phyloP scores from a whole-genome alignment of 2,113 vertebrate species.

The Campylomormyrus numenius region DNA sequence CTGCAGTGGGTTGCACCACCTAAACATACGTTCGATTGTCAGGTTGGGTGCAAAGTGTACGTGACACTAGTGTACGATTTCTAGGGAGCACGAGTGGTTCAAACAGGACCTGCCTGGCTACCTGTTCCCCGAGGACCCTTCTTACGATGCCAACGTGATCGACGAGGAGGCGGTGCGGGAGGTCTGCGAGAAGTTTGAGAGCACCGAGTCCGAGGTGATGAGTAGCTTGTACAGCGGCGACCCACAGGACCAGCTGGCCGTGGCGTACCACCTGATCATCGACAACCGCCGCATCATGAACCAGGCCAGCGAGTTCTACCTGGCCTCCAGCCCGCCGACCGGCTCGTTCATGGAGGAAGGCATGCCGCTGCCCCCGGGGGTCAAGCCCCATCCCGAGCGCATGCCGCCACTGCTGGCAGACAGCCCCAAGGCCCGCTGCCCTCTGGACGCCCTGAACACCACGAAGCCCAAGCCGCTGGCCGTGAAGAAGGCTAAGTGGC shows the following conservation, averaged over 20 bases:
- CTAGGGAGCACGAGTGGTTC: conserved; percentile 96
- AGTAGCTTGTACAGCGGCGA: conserved; percentile 90
- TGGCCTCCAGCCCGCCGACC: conserved; percentile 90
- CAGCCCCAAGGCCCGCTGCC: conserved; percentile 87
- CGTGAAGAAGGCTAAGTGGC: conserved; percentile 98
- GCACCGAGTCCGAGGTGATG: conserved; percentile 84
- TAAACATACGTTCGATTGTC: too few species aligned
- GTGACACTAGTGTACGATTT: neutral
- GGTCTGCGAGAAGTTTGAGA: conserved; percentile 97
- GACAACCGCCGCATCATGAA: conserved; percentile 99
- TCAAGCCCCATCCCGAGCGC: conserved; percentile 89
- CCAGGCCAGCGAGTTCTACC: conserved; percentile 97
- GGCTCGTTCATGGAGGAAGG: conserved; percentile 93
- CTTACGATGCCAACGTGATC: conserved; percentile 81
- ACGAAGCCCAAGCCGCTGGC: conserved; percentile 87
- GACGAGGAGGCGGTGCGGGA: conserved; percentile 91
- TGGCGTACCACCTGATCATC: conserved; percentile 94
- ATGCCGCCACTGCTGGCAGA: conserved; percentile 90
- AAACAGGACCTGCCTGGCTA: conserved; percentile 91
- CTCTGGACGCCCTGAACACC: conserved; percentile 94
- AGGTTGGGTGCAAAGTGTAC: too few species aligned
- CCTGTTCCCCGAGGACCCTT: conserved; percentile 93
- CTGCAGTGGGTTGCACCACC: neutral
- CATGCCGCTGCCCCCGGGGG: conserved; percentile 78
- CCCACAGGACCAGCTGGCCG: conserved; percentile 91